phyloP scores from a whole-genome alignment of 2,113 vertebrate genomes.

The Chascanopsetta lugubris region DNA sequence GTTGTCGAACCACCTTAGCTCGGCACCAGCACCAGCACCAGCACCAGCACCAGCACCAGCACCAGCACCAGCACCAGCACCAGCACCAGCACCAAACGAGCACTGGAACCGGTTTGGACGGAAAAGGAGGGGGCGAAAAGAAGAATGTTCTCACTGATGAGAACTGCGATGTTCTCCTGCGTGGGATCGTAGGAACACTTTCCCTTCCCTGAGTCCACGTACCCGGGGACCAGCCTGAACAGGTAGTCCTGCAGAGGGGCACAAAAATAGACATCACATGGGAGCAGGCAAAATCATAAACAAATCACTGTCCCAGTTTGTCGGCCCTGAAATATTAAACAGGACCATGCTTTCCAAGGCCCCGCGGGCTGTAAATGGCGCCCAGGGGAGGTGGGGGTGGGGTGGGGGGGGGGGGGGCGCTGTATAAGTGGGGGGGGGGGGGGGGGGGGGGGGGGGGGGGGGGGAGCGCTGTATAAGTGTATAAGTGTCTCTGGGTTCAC shows the following conservation, averaged over 20 bases:
- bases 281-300: conserved; percentile 60
- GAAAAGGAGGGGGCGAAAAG: too few species aligned
- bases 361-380: conserved; percentile 32
- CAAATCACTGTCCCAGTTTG: conserved; percentile 74
- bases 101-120: too few species aligned
- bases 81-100: too few species aligned
- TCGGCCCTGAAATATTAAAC: conserved; percentile 71
- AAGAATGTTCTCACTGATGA: conserved; percentile 79
- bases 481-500: conserved; percentile 64
- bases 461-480: too few species aligned
- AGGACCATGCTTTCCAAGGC: conserved; percentile 46
- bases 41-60: too few species aligned
- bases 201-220: conserved; percentile 85
- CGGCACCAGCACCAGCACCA: too few species aligned
- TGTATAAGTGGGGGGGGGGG: too few species aligned
- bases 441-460: too few species aligned
- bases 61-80: too few species aligned
- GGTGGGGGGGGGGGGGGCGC: too few species aligned
- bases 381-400: conserved; percentile 25
- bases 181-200: conserved; percentile 87
- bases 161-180: conserved; percentile 82
- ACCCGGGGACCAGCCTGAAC: conserved; percentile 84
- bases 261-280: conserved; percentile 62
- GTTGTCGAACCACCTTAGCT: too few species aligned
- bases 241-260: conserved; percentile 82